A percentile compares a stretch with the other conserved stretches of the same genome.
Conservation (phyloP, 2,113 vertebrate genomes). For the Oceanites oceanicus region DNA sequence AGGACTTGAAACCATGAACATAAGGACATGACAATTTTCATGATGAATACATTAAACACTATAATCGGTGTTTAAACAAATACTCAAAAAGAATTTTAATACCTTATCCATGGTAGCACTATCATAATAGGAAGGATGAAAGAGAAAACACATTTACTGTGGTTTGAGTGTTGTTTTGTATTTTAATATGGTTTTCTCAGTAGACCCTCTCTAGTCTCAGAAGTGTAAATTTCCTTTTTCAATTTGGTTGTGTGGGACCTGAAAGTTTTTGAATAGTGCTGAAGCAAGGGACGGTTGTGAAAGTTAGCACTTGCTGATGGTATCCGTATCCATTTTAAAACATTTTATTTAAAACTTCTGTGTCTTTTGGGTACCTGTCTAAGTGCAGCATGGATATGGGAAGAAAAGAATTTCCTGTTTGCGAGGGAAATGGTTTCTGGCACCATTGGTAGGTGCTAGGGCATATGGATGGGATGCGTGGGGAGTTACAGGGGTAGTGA, state of each 20-base stretch:
- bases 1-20: not conserved
- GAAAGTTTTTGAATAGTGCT: not conserved
- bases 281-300: not conserved
- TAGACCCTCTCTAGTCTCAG: not conserved
- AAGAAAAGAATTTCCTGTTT: not conserved
- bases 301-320: not conserved
- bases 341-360: not conserved
- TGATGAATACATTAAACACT: not conserved
- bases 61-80: not conserved
- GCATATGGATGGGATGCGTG: accelerated
- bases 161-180: not conserved
- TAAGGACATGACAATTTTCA: not conserved
- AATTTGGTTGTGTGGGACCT: not conserved
- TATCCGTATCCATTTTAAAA: not conserved
- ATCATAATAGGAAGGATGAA: not conserved
- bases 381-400: not conserved
- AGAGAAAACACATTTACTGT: not conserved
- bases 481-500: not conserved
- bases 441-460: no score
- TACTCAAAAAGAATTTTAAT: not conserved
- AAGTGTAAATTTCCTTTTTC: not conserved
- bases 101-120: not conserved
- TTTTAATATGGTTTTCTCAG: not conserved
- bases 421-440: not conserved
- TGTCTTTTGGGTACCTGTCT: not conserved